Base-by-base conservation (phyloP, 1,140 invertebrate species). In the Bombus pascuorum region DNA sequence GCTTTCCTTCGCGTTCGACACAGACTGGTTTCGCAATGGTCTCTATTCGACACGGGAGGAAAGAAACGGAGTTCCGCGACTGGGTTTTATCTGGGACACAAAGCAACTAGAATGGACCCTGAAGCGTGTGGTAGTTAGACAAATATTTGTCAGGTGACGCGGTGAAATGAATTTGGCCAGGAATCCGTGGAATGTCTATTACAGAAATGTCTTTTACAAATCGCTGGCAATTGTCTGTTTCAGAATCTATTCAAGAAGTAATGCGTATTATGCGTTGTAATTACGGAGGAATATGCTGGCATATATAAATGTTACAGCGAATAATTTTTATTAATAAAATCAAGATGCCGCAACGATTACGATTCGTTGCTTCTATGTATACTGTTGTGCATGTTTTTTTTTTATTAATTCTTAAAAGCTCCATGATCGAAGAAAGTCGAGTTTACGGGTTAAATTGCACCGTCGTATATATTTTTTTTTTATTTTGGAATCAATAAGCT, bases 1-100 rank as follows among this genome's bases (percentile, higher is more conserved):
- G 83, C 57, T 80, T 85, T 80, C 83, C 65, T 66, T 22, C n/a
- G 32, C n/a, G 13, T 34, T 34, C n/a, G 13, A 57, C 12, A 2
- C n/a, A 32, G 32, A 42, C 83, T 53, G 47, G 47, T 71, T 80
- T 85, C 76, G 68, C 68, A 85, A 85, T 42, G 15, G 15, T 32
- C 47, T 37, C 37, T 8, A 68, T 80, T 85, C 37, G 39, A 37
- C 47, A 53, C 47, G 47, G 3, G 37, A 3, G 39, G 3, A 15
- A 53, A 42, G 78, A 72, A 39, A n/a, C 18, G 9, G n/a, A 22
- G 53, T 32, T 34, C 34, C 42, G 47, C 22, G 68, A 15, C 53
- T 2, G 68, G 3, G 65, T 12, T 81, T 4, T 62, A n/a, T 37
- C 32, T 22, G 32, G 34, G 42, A 28, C 81, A 83, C 53, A 81